These are phyloP conservation scores for Erethizon dorsatum DNA, from an alignment of 2,797 vertebrate species.

Conservation along the genomic window DNA sequence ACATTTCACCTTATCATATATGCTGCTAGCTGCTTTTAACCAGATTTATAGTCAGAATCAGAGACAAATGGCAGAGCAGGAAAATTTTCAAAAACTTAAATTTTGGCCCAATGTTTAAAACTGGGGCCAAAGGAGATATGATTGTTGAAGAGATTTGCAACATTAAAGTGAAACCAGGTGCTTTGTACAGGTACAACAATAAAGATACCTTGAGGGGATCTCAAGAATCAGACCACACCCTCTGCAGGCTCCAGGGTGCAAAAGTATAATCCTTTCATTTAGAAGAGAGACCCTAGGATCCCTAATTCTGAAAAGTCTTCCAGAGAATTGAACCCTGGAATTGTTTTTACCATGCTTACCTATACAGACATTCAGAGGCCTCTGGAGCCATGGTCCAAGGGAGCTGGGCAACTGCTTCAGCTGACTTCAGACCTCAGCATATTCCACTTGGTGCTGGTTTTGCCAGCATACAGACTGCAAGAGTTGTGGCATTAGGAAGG, in stretches of 20 bases:
- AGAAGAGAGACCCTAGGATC: not conserved
- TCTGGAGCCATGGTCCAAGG: not conserved
- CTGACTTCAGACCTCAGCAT: not conserved
- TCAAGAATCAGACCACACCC: not conserved
- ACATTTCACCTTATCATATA: not conserved
- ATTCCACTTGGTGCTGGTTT: not conserved
- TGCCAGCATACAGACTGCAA: not conserved
- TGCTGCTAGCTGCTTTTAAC: not conserved
- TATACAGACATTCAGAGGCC: not conserved
- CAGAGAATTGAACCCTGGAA: not conserved
- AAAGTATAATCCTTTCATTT: not conserved
- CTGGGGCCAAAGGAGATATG: not conserved
- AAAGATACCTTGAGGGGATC: not conserved
- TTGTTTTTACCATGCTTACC: not conserved
- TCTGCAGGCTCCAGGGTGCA: not conserved
- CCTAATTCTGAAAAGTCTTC: not conserved
- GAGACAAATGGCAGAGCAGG: not conserved
- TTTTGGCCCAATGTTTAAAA: not conserved
- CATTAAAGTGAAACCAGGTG: not conserved
- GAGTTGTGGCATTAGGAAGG: not conserved
- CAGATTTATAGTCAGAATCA: not conserved
- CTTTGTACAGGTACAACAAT: not conserved
- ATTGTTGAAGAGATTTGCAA: not conserved
- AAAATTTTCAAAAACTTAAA: not conserved
- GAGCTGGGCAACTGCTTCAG: not conserved